phyloP scores from a whole-genome alignment of 2,113 vertebrate genomes.

The Engystomops pustulosus region DNA sequence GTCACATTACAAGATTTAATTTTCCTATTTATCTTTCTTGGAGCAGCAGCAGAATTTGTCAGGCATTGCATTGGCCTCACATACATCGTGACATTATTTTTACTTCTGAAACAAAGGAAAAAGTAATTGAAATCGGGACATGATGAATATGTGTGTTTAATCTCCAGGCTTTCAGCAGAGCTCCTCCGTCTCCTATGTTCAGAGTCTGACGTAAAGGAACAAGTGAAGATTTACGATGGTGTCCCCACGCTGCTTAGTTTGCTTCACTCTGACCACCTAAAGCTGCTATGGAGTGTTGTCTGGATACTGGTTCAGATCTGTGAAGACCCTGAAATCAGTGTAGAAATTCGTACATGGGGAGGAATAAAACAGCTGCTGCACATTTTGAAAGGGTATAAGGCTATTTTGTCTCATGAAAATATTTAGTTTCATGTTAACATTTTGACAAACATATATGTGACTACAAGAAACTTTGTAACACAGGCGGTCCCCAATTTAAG shows the following conservation, averaged over 20 bases:
- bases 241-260: conserved; percentile 85
- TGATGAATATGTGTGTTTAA: neutral
- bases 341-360: conserved; percentile 85
- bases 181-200: conserved; percentile 83
- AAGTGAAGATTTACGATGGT: conserved; percentile 82
- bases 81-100: neutral
- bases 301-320: conserved; percentile 93
- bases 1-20: neutral
- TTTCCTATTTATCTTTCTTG: neutral
- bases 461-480: no score
- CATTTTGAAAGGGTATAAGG: conserved; percentile 80
- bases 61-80: neutral
- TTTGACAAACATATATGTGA: no score
- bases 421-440: no score
- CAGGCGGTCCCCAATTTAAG: no score
- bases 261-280: conserved; percentile 82
- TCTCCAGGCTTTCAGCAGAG: conserved; percentile 82
- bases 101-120: neutral
- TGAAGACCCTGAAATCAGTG: conserved; percentile 81
- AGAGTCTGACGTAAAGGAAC: conserved; percentile 77
- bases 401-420: neutral
- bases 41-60: neutral
- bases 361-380: conserved; percentile 89
- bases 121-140: conserved; percentile 1
- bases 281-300: conserved; percentile 83